Base-by-base conservation (phyloP, 2,113 vertebrate species). In the Lophochroa leadbeateri region DNA sequence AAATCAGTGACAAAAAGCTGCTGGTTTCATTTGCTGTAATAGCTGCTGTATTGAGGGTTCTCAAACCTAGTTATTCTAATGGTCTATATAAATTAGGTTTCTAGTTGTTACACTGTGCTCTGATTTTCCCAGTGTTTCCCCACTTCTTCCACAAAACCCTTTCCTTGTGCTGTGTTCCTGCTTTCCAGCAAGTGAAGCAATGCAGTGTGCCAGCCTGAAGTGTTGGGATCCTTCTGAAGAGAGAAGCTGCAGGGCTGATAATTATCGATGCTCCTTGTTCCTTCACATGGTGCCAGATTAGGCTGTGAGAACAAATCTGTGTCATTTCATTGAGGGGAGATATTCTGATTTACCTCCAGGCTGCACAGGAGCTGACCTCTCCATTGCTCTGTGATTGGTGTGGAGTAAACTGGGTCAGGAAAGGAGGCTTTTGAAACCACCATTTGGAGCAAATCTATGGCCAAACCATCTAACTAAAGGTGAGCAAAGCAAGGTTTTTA, bases 361-460 rank as follows among this genome's bases (percentile, higher is more conserved):
- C 21, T 7, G 50, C 39, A 1, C 5, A 16, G 70, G 82, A 39
- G 31, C 2, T 43, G 79, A 78, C 67, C 70, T 60, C 70, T 75
- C 72, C 13, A 0, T 17, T n/a, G 67, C 52, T 71, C 82, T 23
- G 10, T 24, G 76, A 69, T 92, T 39, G 55, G 67, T 1, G 1
- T 41, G 16, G 80, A 74, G 29, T 49, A 94, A 92, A 65, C 52
- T 91, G 93, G 92, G 91, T 88, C 93, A 92, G 89, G 68, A 1
- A 41, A 77, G 76, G 57, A 58, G 86, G 71, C 60, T 90, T 85
- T 75, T 43, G 33, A 57, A 77, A 65, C 25, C 50, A 43, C 20
- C 28, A 3, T 68, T 82, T 80, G 43, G 37, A 76, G 57, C 27
- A 41, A n/a, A 13, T 9, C 5, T 57, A 11, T 31, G 46, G 39